Evolutionary conservation across 2,888 invertebrate species (phyloP).

Genomic region (Homarus gammarus): DNA sequence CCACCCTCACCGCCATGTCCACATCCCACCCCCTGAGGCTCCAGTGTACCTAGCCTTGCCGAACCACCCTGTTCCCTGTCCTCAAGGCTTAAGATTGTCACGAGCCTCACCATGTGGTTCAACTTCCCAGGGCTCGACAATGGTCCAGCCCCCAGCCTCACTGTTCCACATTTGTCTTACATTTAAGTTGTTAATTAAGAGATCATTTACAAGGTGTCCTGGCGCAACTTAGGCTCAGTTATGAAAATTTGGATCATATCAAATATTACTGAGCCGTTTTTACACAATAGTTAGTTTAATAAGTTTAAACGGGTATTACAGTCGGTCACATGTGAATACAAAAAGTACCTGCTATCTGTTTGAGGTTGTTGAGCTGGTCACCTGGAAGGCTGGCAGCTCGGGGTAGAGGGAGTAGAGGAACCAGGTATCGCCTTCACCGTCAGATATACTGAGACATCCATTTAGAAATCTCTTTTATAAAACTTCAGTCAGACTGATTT

Average conservation of each 20-base stretch:
- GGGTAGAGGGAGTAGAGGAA: not conserved
- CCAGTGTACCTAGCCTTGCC: not conserved
- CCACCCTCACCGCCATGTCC: not conserved
- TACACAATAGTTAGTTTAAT: slow-evolving; percentile 25
- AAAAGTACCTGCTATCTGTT: slow-evolving; percentile 15
- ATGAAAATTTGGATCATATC: not conserved
- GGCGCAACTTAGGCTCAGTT: not conserved
- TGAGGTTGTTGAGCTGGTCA: not conserved
- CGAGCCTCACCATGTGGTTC: not conserved
- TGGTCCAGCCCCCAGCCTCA: slow-evolving; percentile 3
- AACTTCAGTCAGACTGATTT: slow-evolving; percentile 12
- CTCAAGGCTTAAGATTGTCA: not conserved
- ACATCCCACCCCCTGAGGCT: not conserved
- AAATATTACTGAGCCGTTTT: too few relatives aligned
- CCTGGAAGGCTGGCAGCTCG: too few relatives aligned
- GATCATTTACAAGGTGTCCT: not conserved
- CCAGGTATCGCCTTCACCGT: not conserved
- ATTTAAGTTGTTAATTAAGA: not conserved
- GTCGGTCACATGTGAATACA: slow-evolving; percentile 7
- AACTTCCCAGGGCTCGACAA: slow-evolving; percentile 21
- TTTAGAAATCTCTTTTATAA: slow-evolving; percentile 1
- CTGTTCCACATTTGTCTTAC: slow-evolving; percentile 22
- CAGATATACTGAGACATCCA: not conserved
- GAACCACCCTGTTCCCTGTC: not conserved
- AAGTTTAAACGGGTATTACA: slow-evolving; percentile 16